Evolutionary conservation across 2,113 vertebrate species (phyloP), one percentile per base, ranked within the genome.

Genomic region (Eurystomus gularis): DNA sequence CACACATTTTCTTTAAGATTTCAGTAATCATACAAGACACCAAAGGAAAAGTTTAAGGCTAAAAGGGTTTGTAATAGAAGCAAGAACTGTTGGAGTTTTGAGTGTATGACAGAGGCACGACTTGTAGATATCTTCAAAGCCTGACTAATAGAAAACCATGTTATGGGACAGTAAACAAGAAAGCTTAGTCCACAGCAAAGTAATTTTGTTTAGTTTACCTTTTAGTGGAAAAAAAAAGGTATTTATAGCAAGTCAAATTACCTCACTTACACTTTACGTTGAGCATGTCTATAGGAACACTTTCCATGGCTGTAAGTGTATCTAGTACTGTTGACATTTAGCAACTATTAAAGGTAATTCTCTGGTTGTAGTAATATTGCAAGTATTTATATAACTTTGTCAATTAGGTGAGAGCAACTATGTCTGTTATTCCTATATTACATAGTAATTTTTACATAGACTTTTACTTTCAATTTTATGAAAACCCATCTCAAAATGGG

Each of bases 221-320:
- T 72, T 72, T 44, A 17, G 10, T 64, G 40, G n/a, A n/a, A n/a
- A n/a, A 66, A 70, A 23, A 2, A 52, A 52, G 25, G 12, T 66
- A 31, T 91, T 91, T 66, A 17, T 57, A 62, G 55, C 3, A 55
- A 66, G 23, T 18, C 15, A 62, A 48, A 71, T 89, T 51, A 29
- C 3, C 5, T 75, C 23, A 35, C 23, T 66, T 76, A 65, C 13
- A 0, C 48, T 83, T 84, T 66, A 65, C 29, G 2, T 33, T 84
- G 31, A 13, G 3, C 7, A 17, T 4, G 0, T 40, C 19, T 13
- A 0, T 42, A 48, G 19, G 28, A 78, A 35, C 1, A 2, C 11
- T 61, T 84, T 51, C 19, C 5, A 17, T 42, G 17, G 37, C 33
- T 78, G 20, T 42, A 42, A 42, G 42, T 42, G 42, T 88, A 13